A percentile compares a stretch with the other conserved stretches of the same genome.
phyloP scores from a whole-genome alignment of 2,113 vertebrate genomes.

The Microcebus jonahi region DNA sequence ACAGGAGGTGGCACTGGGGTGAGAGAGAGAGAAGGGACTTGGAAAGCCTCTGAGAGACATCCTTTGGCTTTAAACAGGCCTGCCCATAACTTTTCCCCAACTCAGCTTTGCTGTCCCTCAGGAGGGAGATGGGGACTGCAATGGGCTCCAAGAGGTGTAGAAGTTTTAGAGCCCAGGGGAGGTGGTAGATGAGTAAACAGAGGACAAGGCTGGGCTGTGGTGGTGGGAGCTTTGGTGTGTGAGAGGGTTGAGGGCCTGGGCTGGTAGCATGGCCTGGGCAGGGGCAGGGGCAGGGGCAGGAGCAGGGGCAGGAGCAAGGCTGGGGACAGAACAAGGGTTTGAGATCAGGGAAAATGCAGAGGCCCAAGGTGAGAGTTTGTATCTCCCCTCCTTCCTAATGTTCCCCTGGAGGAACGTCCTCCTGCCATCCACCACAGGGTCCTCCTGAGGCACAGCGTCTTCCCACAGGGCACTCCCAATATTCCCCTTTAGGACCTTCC shows the following conservation, averaged over 20 bases:
- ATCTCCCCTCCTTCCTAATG: neutral
- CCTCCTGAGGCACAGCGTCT: neutral
- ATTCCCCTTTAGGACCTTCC: neutral
- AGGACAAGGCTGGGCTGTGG: neutral
- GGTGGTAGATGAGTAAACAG: neutral
- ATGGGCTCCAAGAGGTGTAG: neutral
- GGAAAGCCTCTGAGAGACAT: neutral
- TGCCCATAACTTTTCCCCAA: neutral
- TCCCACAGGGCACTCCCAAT: neutral
- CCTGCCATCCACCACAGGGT: too few species aligned
- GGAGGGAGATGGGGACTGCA: neutral
- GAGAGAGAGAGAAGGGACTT: too few species aligned
- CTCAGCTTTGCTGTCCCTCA: neutral
- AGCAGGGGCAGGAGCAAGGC: rapidly evolving
- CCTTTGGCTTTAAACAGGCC: neutral
- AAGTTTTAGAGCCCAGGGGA: neutral
- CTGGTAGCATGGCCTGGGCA: too few species aligned
- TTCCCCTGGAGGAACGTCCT: too few species aligned
- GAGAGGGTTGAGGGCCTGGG: neutral
- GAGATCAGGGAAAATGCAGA: neutral
- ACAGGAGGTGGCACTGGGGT: too few species aligned
- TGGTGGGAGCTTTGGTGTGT: neutral
- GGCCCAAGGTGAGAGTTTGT: neutral
- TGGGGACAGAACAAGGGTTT: neutral
- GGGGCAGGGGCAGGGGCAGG: neutral